Conservation (phyloP, 2,888 invertebrate species). For the Dasysyrphus tricinctus region DNA sequence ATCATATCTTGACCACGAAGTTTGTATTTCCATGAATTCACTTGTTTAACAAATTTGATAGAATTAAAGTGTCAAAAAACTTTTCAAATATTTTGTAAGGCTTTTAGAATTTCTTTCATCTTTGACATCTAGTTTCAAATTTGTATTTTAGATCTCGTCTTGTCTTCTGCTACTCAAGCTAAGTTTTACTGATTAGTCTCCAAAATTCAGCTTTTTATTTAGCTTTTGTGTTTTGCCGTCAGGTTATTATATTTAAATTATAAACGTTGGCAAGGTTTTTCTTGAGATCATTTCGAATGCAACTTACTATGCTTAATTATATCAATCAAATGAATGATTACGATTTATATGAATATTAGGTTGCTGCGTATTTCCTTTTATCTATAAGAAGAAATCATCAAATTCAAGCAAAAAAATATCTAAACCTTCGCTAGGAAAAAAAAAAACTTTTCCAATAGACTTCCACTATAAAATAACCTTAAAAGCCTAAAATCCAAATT, state of each 20-base stretch:
- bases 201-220: too few species aligned
- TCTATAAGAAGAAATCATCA: background rate
- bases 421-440: background rate
- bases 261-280: too few species aligned
- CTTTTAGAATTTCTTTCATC: background rate
- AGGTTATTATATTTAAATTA: too few species aligned
- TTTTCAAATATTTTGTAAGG: background rate
- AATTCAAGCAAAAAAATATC: background rate
- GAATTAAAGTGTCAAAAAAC: background rate
- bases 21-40: too few species aligned
- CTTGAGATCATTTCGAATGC: background rate
- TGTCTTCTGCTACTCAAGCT: too few species aligned
- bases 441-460: background rate
- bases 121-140: background rate
- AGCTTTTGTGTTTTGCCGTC: too few species aligned
- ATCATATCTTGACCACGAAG: too few species aligned
- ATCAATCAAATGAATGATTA: background rate
- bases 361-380: background rate
- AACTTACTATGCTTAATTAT: too few species aligned
- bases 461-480: background rate
- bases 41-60: too few species aligned
- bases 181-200: too few species aligned
- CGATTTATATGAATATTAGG: background rate
- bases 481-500: constrained; percentile 4
- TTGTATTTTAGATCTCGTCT: too few species aligned